Evolutionary conservation across 2,888 invertebrate species (phyloP).

Genomic region (Teinopalpus imperialis): DNA sequence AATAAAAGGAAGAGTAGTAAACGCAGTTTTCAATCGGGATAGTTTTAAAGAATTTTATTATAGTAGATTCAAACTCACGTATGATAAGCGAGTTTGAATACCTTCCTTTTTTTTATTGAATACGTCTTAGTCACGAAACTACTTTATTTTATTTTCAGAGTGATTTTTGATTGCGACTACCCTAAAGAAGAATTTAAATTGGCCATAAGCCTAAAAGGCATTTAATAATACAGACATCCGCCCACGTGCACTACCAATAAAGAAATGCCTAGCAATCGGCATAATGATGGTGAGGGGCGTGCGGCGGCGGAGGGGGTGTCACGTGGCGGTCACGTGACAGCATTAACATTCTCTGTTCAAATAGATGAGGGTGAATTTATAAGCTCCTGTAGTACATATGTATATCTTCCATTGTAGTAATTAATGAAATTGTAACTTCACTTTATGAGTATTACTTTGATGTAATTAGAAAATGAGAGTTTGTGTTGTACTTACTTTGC

Average conservation of each 20-base stretch:
- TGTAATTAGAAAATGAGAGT: not conserved
- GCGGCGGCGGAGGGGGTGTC: constrained; percentile 38
- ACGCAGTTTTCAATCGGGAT: too few relatives aligned
- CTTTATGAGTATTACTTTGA: constrained; percentile 19
- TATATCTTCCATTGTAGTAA: constrained; percentile 8
- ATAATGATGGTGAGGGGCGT: constrained; percentile 68
- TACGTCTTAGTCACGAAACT: too few relatives aligned
- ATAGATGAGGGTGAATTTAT: constrained; percentile 48
- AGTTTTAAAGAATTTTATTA: too few relatives aligned
- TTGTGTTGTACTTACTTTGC: too few relatives aligned
- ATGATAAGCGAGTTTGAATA: too few relatives aligned
- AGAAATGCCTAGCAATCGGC: constrained; percentile 74
- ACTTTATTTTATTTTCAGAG: too few relatives aligned
- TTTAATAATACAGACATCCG: constrained; percentile 81
- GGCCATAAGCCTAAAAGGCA: constrained; percentile 81
- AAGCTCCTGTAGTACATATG: constrained; percentile 47
- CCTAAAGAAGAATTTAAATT: constrained; percentile 63
- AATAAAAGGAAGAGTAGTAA: too few relatives aligned
- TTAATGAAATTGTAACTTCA: constrained; percentile 21
- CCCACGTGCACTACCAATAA: constrained; percentile 64
- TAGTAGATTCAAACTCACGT: too few relatives aligned
- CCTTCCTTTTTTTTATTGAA: too few relatives aligned
- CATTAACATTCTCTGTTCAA: constrained; percentile 58
- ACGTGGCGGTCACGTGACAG: constrained; percentile 74
- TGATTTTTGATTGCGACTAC: too few relatives aligned